Evolutionary conservation across 2,113 vertebrate genomes (phyloP).

Genomic region (Baryphthengus martii): DNA sequence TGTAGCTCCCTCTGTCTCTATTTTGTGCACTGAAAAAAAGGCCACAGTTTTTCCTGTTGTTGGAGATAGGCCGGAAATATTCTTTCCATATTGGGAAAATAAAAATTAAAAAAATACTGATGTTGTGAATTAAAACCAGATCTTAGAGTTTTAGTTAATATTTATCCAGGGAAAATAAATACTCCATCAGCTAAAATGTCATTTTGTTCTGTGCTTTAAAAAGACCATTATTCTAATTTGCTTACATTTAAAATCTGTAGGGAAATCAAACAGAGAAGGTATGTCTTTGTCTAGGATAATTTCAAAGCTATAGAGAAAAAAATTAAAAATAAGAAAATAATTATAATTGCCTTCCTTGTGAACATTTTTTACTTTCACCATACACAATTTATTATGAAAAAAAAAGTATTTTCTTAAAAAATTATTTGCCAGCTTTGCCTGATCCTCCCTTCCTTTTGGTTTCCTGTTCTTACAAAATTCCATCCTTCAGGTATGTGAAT

Average conservation of each 20-base stretch:
- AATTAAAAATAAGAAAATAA: neutral
- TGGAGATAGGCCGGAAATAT: neutral
- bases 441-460: fast-evolving
- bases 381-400: neutral
- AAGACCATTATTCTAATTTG: neutral
- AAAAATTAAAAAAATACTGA: neutral
- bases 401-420: neutral
- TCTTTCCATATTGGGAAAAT: neutral
- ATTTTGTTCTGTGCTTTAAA: neutral
- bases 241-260: neutral
- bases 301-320: neutral
- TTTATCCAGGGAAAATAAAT: neutral
- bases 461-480: neutral
- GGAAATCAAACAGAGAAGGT: neutral
- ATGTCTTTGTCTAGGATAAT: neutral
- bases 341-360: neutral
- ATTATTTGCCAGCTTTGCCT: neutral
- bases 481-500: neutral
- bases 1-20: neutral
- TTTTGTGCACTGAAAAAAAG: neutral
- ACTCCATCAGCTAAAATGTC: neutral
- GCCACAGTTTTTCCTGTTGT: neutral
- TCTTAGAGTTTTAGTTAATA: neutral
- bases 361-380: neutral
- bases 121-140: neutral